Conservation (phyloP, 2,113 vertebrate genomes). For the Nanorana parkeri region DNA sequence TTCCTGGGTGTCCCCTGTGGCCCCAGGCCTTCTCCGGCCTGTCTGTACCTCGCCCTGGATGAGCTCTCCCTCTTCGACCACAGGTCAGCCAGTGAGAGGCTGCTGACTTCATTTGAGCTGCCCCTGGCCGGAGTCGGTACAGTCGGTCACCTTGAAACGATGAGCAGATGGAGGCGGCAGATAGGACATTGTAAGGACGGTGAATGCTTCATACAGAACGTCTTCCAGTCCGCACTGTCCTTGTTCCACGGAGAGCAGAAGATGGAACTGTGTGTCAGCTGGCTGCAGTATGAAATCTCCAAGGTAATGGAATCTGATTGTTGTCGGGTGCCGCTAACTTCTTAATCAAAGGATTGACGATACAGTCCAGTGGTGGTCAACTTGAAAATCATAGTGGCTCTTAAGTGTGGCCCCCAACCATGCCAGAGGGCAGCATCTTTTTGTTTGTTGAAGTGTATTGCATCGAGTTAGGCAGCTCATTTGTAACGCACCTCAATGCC, state of each 20-base stretch:
- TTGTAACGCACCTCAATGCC: too few species aligned
- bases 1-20: conserved; percentile 86
- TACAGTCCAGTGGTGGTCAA: too few species aligned
- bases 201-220: conserved; percentile 84
- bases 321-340: not conserved
- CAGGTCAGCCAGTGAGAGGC: conserved; percentile 66
- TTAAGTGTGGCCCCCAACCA: too few species aligned
- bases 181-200: conserved; percentile 82
- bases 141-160: conserved; percentile 79
- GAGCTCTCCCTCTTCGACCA: conserved; percentile 77
- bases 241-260: conserved; percentile 75
- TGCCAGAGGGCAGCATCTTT: too few species aligned
- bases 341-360: not conserved
- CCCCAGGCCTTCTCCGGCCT: conserved; percentile 65
- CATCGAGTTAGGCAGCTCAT: too few species aligned
- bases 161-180: conserved; percentile 69
- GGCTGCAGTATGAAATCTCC: conserved; percentile 89
- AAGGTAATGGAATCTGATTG: conserved; percentile 77
- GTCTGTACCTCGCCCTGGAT: conserved; percentile 81
- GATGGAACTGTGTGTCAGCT: conserved; percentile 75
- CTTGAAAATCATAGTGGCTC: too few species aligned
- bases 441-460: too few species aligned
- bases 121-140: conserved; percentile 73
- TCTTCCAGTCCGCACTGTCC: conserved; percentile 77
- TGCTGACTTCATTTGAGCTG: conserved; percentile 73